Percentiles rank a stretch among this genome's conserved stretches.
Conservation (phyloP, 1,140 invertebrate species). For the Oryctes rhinoceros region DNA sequence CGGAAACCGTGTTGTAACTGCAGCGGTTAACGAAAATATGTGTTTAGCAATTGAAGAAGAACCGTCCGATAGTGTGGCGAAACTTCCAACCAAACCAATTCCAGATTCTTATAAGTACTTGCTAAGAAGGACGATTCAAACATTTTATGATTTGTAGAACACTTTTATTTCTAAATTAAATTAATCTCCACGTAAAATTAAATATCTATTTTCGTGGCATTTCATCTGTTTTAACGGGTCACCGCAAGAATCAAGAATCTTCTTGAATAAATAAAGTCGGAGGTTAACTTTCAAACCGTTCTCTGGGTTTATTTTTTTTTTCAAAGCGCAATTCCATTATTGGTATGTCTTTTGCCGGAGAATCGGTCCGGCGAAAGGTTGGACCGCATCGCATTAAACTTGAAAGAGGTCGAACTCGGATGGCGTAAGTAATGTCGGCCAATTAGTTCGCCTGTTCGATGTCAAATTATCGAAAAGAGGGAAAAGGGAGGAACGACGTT, state of each 20-base stretch:
- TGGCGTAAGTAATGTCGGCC: slow-evolving; percentile 33
- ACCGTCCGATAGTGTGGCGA: too few relatives aligned
- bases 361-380: slow-evolving; percentile 2
- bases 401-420: slow-evolving; percentile 16
- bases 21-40: too few relatives aligned
- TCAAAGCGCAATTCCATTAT: not conserved
- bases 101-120: too few relatives aligned
- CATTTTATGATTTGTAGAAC: too few relatives aligned
- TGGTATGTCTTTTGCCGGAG: not conserved
- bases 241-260: not conserved
- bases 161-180: too few relatives aligned
- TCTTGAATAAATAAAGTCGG: slow-evolving; percentile 3
- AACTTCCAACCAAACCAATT: too few relatives aligned
- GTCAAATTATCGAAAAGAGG: slow-evolving; percentile 26
- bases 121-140: too few relatives aligned
- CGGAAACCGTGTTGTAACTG: too few relatives aligned
- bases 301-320: not conserved
- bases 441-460: slow-evolving; percentile 32
- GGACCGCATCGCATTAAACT: slow-evolving; percentile 14
- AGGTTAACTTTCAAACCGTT: not conserved
- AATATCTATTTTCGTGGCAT: too few relatives aligned
- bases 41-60: too few relatives aligned
- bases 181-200: too few relatives aligned
- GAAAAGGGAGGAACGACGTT: slow-evolving; percentile 9
- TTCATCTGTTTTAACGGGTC: too few relatives aligned